Evolutionary conservation across 2,113 vertebrate genomes (phyloP).

Genomic region (Rhea americana): DNA sequence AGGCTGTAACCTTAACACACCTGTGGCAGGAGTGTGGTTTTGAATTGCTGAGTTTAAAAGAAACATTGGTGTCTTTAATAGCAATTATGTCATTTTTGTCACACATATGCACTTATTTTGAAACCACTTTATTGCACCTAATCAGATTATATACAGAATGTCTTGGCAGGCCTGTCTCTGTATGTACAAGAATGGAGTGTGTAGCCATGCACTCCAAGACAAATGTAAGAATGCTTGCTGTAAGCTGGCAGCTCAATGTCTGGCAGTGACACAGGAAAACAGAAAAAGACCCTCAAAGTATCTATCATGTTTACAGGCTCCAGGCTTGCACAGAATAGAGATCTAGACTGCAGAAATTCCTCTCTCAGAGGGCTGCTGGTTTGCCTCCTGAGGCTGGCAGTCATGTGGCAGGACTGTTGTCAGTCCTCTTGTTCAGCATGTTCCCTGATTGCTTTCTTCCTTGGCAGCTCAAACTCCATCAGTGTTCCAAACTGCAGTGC

Average conservation of each 20-base stretch:
- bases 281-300: background rate
- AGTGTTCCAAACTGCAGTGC: too few species aligned
- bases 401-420: background rate
- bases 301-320: background rate
- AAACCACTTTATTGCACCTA: background rate
- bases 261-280: background rate
- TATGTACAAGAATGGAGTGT: background rate
- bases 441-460: background rate
- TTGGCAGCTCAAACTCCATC: background rate
- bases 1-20: background rate
- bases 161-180: background rate
- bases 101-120: background rate
- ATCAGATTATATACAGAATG: background rate
- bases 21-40: background rate
- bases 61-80: background rate
- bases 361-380: background rate
- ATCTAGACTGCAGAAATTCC: background rate
- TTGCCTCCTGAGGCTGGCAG: background rate
- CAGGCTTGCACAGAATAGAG: background rate
- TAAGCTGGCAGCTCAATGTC: background rate
- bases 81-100: background rate
- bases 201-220: background rate
- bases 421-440: background rate
- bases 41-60: background rate
- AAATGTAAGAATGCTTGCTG: background rate